These are phyloP conservation scores for Lasioglossum malachurum DNA, from an alignment of 2,888 invertebrate species.

Conservation along the genomic window DNA sequence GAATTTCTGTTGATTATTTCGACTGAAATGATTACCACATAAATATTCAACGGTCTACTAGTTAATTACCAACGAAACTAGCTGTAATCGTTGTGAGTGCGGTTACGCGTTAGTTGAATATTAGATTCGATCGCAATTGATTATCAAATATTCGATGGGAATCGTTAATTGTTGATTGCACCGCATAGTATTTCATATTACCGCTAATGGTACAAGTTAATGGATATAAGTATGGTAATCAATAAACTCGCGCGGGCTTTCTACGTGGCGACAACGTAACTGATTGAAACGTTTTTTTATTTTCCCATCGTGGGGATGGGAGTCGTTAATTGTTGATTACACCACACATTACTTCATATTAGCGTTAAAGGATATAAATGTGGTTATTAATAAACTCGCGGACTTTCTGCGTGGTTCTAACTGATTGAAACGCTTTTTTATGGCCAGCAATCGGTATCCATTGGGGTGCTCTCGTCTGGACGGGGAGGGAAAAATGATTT, in stretches of 20 bases:
- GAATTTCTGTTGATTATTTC: neutral
- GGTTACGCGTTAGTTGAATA: neutral
- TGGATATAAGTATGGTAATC: neutral
- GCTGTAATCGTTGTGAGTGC: neutral
- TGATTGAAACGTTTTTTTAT: too few relatives aligned
- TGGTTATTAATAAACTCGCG: neutral
- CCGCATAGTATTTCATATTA: neutral
- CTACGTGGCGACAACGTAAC: neutral
- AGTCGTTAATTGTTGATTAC: neutral
- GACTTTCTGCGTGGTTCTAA: neutral
- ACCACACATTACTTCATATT: neutral
- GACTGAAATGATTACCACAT: neutral
- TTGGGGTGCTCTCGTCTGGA: neutral
- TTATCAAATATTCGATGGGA: neutral
- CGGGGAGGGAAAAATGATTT: conserved; percentile 23
- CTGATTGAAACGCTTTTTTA: neutral
- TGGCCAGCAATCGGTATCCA: neutral
- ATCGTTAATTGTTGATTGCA: neutral
- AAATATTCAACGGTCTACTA: neutral
- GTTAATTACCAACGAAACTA: neutral
- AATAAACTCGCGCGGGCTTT: neutral
- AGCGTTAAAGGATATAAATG: neutral
- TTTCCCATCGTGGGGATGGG: too few relatives aligned
- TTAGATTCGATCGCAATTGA: neutral
- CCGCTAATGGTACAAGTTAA: neutral